Conservation (phyloP, 1,140 invertebrate genomes). For the Bombus soroeensis region DNA sequence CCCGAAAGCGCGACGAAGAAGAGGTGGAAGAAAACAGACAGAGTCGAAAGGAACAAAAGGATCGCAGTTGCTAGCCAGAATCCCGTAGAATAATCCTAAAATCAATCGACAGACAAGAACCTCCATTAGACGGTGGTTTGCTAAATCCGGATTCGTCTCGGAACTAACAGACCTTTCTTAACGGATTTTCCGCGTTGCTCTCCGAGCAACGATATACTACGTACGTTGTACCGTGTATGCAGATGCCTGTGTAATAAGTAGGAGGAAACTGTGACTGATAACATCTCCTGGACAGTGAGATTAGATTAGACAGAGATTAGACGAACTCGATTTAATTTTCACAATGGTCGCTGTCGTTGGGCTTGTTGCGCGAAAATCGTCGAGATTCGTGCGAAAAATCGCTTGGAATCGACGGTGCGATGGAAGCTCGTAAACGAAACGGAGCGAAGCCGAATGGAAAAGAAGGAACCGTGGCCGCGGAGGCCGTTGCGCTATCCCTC, state of each 20-base stretch:
- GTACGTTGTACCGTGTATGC: no score
- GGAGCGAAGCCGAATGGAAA: neutral
- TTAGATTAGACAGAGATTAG: no score
- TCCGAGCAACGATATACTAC: no score
- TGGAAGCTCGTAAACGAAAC: neutral
- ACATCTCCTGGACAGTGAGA: no score
- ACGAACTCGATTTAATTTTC: no score
- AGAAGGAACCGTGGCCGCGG: slow-evolving; percentile 1
- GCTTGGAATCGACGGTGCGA: neutral
- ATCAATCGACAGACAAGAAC: slow-evolving; percentile 76
- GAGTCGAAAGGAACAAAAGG: slow-evolving; percentile 64
- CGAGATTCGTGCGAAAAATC: neutral
- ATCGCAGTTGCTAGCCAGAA: slow-evolving; percentile 75
- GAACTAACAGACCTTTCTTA: slow-evolving; percentile 4
- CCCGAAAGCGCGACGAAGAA: slow-evolving; percentile 48
- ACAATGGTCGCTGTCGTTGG: neutral
- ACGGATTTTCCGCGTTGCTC: neutral
- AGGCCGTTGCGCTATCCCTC: slow-evolving; percentile 64
- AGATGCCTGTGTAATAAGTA: no score
- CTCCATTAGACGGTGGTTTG: slow-evolving; percentile 59
- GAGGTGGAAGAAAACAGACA: slow-evolving; percentile 25
- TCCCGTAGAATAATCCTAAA: slow-evolving; percentile 74
- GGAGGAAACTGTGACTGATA: no score
- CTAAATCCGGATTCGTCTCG: slow-evolving; percentile 54
- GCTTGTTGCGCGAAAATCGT: neutral